A percentile compares a stretch with the other conserved stretches of the same genome.
Conservation (phyloP, 2,888 invertebrate species). For the Sclerodermus sp. region DNA sequence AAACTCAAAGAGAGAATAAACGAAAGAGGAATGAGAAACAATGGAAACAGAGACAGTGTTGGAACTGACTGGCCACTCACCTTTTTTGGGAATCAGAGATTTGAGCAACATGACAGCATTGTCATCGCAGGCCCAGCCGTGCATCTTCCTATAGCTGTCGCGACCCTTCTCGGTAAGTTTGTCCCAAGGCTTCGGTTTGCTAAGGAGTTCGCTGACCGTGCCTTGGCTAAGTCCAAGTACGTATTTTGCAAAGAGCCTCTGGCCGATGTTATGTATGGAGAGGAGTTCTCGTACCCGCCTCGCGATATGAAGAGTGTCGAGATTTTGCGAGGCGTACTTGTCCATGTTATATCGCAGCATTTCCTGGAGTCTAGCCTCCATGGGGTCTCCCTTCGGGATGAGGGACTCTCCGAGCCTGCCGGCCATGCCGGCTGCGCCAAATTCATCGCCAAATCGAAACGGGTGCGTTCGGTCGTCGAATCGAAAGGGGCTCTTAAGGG, state of each 20-base stretch:
- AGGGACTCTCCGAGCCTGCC: conserved; percentile 85
- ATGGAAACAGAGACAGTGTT: conserved; percentile 16
- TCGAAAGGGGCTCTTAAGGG: conserved; percentile 70
- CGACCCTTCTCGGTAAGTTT: conserved; percentile 98
- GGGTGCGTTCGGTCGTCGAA: conserved; percentile 80
- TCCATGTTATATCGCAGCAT: conserved; percentile 95
- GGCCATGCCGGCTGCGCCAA: conserved; percentile 82
- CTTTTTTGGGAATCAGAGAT: conserved; percentile 97
- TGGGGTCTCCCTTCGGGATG: conserved; percentile 90
- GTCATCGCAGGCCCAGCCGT: conserved; percentile 98
- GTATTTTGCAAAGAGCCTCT: conserved; percentile 97
- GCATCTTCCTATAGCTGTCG: conserved; percentile 99
- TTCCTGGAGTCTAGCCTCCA: conserved; percentile 91
- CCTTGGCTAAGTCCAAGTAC: conserved; percentile 96
- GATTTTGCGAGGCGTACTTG: conserved; percentile 89
- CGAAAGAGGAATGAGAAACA: conserved; percentile 6
- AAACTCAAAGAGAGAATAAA: conserved; percentile 3
- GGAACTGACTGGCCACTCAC: conserved; percentile 63
- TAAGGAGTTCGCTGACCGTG: conserved; percentile 95
- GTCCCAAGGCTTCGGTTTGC: conserved; percentile 99
- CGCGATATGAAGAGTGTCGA: conserved; percentile 94
- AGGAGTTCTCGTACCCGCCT: conserved; percentile 89
- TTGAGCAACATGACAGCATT: conserved; percentile 96
- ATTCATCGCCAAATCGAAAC: conserved; percentile 83
- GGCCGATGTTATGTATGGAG: conserved; percentile 97